Evolutionary conservation across 2,797 vertebrate genomes (phyloP), one percentile per base, ranked within the genome.

Genomic region (Jordanella pulchra): DNA sequence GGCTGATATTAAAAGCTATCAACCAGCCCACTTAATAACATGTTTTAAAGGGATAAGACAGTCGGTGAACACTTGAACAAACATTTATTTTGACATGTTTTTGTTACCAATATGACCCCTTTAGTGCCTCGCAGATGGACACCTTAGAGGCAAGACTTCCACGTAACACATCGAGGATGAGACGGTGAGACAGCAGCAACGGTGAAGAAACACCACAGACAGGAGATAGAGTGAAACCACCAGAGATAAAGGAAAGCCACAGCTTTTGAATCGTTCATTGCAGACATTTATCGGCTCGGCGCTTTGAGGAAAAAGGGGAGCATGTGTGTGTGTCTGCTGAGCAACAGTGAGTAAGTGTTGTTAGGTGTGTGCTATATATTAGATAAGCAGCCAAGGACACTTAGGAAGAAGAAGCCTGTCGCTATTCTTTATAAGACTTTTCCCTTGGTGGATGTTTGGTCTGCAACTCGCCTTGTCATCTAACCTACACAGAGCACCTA

Each of bases 401-500:
- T 66, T 85, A 66, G 55, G 61, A 83, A 88, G 76, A 82, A 70
- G 84, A 88, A 86, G 80, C 68, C 73, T 86, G 67, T 84, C 84
- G 80, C 55, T 76, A 65, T 85, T 87, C 63, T 78, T 82, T 80
- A 58, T 77, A 66, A 72, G 70, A 78, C 77, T 76, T 42, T 79
- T 65, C 18, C 75, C 51, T n/a, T 71, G 23, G 51, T 75, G 75
- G 86, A 84, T 78, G 79, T 71, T 80, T 84, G 84, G 85, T 79
- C 85, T 86, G 72, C 86, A 84, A 76, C 78, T 91, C 76, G 82
- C 84, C 86, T 91, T 87, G 71, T 80, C 80, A 91, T 92, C 95
- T 96, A 93, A 78, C 93, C 96, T 94, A 94, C 95, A 94, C 84
- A 91, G 92, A 94, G 94, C 89, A 89, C 96, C 96, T 97, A 97